Base-by-base conservation (phyloP, 2,113 vertebrate genomes). In the Bungarus multicinctus region DNA sequence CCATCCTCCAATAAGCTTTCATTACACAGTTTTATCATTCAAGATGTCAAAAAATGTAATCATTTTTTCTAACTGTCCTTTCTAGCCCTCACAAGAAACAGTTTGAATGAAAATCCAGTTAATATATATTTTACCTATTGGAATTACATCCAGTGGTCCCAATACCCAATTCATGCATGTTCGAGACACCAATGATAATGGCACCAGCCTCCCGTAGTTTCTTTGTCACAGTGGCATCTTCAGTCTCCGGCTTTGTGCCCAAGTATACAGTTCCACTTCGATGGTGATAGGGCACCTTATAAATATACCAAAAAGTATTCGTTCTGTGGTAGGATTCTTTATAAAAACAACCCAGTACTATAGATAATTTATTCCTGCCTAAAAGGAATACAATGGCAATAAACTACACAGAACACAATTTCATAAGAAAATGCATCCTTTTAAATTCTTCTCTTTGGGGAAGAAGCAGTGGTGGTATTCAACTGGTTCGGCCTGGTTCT, bases 131-230 rank as follows among this genome's bases (percentile, higher is more conserved):
- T 96, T 96, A 97, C 97, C 96, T 96, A 50, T 97, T 97, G 90
- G 96, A 96, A 54, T 97, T 97, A 92, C 97, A 97, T 92, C 97
- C 97, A 58, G 95, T 96, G 91, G 96, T 95, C 89, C 97, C 97
- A 88, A 89, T 94, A 14, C 97, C 97, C 60, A 97, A 92, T 87
- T 97, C 97, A 5, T 97, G 97, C 97, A 97, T 97, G 43, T 97
- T 97, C 90, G 97, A 97, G 85, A 96, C 96, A 1, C 97, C 97
- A 85, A 97, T 97, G 92, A 97, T 97, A 64, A 97, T 18, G 74
- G 97, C 97, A 39, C 97, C 97, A 87, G 97, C 96, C 88, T 96
- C 95, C 87, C 97, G 93, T 57, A 97, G 94, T 92, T 97, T 97
- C 90, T 93, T 96, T 93, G 96, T 94, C 91, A 97, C 96, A 53